Evolutionary conservation across 2,113 vertebrate genomes (phyloP).

Genomic region (Cercocebus atys): DNA sequence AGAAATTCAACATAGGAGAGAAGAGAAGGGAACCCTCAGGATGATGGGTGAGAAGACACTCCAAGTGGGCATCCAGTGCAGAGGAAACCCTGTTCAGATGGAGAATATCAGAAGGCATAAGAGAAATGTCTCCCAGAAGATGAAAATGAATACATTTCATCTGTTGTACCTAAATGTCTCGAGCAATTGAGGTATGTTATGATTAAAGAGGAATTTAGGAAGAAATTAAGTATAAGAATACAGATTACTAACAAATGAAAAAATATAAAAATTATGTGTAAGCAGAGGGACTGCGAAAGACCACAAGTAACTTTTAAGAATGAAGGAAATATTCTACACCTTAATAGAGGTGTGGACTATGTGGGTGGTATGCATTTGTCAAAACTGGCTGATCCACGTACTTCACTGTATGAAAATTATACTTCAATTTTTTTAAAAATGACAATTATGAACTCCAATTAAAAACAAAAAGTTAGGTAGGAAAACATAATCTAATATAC

Average conservation of each 20-base stretch:
- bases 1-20: not conserved
- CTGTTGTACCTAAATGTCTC: not conserved
- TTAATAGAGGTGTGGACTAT: not conserved
- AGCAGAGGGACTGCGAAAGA: not conserved
- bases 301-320: not conserved
- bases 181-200: not conserved
- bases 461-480: not conserved
- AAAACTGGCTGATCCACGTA: not conserved
- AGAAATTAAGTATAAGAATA: not conserved
- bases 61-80: too few relatives aligned
- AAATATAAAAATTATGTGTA: not conserved
- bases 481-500: not conserved
- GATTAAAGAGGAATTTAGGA: not conserved
- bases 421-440: not conserved
- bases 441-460: not conserved
- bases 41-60: not conserved
- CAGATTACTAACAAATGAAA: not conserved
- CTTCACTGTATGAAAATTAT: not conserved
- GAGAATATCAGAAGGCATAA: not conserved
- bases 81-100: not conserved
- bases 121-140: not conserved
- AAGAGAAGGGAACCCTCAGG: not conserved
- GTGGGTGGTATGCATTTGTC: not conserved
- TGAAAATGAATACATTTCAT: not conserved
- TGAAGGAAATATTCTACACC: not conserved